Evolutionary conservation across 1,140 invertebrate species (phyloP).

Genomic region (Brachionus manjavacas): DNA sequence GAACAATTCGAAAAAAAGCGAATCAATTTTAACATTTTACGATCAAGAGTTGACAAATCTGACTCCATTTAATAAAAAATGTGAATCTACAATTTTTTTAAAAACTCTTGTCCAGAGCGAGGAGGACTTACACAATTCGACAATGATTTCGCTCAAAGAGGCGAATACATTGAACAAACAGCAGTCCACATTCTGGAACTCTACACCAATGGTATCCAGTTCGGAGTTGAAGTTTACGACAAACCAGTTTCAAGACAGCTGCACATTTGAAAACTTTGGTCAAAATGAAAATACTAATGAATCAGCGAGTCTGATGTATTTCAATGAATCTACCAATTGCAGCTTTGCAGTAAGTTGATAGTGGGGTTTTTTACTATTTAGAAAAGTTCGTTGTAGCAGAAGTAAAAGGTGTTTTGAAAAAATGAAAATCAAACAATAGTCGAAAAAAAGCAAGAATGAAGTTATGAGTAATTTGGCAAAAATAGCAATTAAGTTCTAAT

Average conservation of each 20-base stretch:
- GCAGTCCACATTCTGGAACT: background rate
- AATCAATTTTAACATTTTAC: background rate
- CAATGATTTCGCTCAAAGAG: background rate
- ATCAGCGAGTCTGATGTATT: conserved; percentile 5
- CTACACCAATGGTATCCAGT: background rate
- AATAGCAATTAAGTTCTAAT: too few relatives aligned
- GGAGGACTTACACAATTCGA: background rate
- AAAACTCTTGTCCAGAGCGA: background rate
- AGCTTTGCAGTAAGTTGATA: background rate
- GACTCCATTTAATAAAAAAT: conserved; percentile 2
- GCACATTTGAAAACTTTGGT: background rate
- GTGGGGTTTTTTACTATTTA: background rate
- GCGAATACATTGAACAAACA: background rate
- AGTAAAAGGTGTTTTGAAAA: too few relatives aligned
- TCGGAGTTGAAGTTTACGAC: background rate
- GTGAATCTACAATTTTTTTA: background rate
- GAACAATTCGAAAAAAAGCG: background rate
- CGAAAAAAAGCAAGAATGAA: too few relatives aligned
- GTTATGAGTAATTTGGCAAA: too few relatives aligned
- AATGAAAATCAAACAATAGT: too few relatives aligned
- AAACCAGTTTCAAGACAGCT: background rate
- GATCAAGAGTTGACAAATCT: background rate
- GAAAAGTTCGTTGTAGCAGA: too few relatives aligned
- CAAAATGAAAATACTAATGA: background rate
- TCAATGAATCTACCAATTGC: background rate